Conservation (phyloP, 2,888 invertebrate species). For the Aromia moschata region DNA sequence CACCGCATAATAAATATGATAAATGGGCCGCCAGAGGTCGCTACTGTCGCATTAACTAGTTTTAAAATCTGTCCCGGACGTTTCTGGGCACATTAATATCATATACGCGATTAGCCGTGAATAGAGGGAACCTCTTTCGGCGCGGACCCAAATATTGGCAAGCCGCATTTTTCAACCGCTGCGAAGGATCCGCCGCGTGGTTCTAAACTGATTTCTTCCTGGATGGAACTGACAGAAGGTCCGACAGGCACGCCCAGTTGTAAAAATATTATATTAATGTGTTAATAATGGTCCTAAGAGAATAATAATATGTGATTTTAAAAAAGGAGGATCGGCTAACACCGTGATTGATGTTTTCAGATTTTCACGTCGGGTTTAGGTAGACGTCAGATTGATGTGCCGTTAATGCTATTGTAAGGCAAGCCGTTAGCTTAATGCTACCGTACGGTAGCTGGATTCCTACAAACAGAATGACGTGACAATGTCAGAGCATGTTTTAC, state of each 20-base stretch:
- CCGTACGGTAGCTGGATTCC: no score
- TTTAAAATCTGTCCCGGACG: conserved; percentile 63
- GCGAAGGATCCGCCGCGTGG: conserved; percentile 30
- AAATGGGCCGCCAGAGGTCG: conserved; percentile 58
- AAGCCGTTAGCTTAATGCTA: no score
- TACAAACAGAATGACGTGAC: no score
- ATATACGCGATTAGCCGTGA: conserved; percentile 63
- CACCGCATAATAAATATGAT: conserved; percentile 59
- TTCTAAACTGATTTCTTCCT: conserved; percentile 57
- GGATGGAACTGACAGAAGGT: conserved; percentile 61
- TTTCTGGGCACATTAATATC: conserved; percentile 63
- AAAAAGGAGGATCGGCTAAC: conserved; percentile 48
- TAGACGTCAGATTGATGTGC: background rate
- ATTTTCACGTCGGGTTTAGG: conserved; percentile 26
- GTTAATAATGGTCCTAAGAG: conserved; percentile 61
- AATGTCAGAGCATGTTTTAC: no score
- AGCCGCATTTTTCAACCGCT: conserved; percentile 31
- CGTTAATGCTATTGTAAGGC: no score
- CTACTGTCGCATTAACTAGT: conserved; percentile 62
- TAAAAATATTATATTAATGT: conserved; percentile 63
- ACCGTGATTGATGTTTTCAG: conserved; percentile 47
- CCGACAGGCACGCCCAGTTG: conserved; percentile 61
- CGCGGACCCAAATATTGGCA: conserved; percentile 52
- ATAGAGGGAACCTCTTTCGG: conserved; percentile 58
- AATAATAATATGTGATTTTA: conserved; percentile 58